Evolutionary conservation across 1,140 invertebrate genomes (phyloP).

Genomic region (Plodia interpunctella): DNA sequence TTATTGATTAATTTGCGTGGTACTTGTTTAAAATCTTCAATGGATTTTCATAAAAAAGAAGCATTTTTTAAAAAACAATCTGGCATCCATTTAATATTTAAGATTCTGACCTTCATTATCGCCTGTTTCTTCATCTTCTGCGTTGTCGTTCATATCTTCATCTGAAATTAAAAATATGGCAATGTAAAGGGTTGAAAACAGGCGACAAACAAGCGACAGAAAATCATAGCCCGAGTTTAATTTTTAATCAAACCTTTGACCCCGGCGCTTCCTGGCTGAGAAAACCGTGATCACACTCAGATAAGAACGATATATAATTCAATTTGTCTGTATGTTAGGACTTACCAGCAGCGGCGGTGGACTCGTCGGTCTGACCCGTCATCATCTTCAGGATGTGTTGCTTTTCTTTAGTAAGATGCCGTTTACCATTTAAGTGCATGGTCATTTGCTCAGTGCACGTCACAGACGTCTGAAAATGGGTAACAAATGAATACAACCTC

Average conservation of each 20-base stretch:
- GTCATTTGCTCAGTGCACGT: conserved; percentile 63
- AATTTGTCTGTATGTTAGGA: neutral
- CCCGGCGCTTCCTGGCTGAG: too few relatives aligned
- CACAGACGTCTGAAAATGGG: conserved; percentile 45
- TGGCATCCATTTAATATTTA: neutral
- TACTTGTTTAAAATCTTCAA: too few relatives aligned
- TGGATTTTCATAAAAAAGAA: too few relatives aligned
- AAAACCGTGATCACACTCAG: too few relatives aligned
- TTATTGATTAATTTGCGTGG: neutral
- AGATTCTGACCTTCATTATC: conserved; percentile 4
- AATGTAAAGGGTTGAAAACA: too few relatives aligned
- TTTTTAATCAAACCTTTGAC: too few relatives aligned
- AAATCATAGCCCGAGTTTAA: too few relatives aligned
- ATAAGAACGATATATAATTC: neutral
- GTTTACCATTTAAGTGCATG: conserved; percentile 61
- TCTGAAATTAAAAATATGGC: neutral
- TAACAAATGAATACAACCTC: too few relatives aligned
- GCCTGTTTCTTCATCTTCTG: neutral
- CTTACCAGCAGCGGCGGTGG: conserved; percentile 12
- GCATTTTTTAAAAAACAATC: too few relatives aligned
- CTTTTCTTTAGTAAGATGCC: conserved; percentile 59
- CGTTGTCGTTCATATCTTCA: conserved; percentile 18
- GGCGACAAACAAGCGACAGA: too few relatives aligned
- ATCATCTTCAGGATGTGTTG: conserved; percentile 59
- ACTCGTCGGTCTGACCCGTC: conserved; percentile 31